Base-by-base conservation (phyloP, 2,113 vertebrate species). In the Syngnathoides biaculeatus region DNA sequence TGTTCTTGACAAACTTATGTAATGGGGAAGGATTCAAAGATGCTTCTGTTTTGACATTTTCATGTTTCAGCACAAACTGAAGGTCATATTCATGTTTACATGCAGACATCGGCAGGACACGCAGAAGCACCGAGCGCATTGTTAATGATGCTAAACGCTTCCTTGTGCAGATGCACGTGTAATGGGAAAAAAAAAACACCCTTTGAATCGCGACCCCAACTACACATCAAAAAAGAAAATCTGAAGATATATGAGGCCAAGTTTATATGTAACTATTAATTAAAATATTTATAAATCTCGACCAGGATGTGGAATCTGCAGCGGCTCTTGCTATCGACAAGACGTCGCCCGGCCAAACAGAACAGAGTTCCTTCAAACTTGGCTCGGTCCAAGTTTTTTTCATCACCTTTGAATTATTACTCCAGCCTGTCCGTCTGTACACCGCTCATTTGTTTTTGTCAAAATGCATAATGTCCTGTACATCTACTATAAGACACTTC, bases 91-190 rank as follows among this genome's bases (percentile, higher is more conserved):
- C 72, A 78, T 78, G 69, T 76, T 72, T 65, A 69, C 67, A 69
- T 71, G 64, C 50, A 73, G 79, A 76, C 61, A 83, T 87, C 82
- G 73, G 65, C 80, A 84, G 80, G 84, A 84, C 70, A 77, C 82
- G 70, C 77, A 86, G 68, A 74, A 69, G 72, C 53, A 50, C 26
- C 4, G 22, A 14, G 24, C 71, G 71, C 62, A 57, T 69, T 38
- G 71, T 77, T 73, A 60, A 57, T 58, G 63, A 75, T n/a, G 48
- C 35, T 84, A 78, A 87, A 71, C 38, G 72, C 64, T 76, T 82
- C 72, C 75, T 75, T 17, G 24, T 76, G 79, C 58, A 69, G 70
- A 75, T 64, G n/a, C 47, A 63, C 55, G 30, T 1, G 12, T 30
- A 75, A 79, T 62, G 53, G 69, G 71, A 2, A 9, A 50, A 20